A percentile compares a stretch with the other conserved stretches of the same genome.
Evolutionary conservation across 1,140 invertebrate genomes (phyloP).

Genomic region (Tribolium madens): DNA sequence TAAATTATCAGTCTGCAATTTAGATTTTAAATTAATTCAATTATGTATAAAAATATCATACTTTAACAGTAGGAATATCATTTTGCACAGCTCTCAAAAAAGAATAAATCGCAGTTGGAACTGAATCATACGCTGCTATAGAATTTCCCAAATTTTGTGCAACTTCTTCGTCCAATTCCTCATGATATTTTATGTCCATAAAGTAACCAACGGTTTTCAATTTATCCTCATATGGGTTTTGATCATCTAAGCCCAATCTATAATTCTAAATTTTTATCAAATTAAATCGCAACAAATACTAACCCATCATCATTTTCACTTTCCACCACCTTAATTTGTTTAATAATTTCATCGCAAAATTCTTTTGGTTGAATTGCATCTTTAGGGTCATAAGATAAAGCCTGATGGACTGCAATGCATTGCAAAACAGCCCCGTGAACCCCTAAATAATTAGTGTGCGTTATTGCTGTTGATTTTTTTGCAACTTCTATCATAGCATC

Average conservation of each 20-base stretch:
- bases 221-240: slow-evolving; percentile 68
- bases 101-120: slow-evolving; percentile 82
- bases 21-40: slow-evolving; percentile 3
- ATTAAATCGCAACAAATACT: slow-evolving; percentile 15
- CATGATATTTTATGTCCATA: slow-evolving; percentile 62
- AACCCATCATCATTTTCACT: slow-evolving; percentile 59
- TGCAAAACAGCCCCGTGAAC: slow-evolving; percentile 78
- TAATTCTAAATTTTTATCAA: background rate
- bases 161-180: slow-evolving; percentile 68
- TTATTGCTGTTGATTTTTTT: slow-evolving; percentile 71
- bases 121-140: slow-evolving; percentile 76
- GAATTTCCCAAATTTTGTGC: slow-evolving; percentile 72
- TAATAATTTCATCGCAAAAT: slow-evolving; percentile 71
- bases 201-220: slow-evolving; percentile 68
- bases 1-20: slow-evolving; percentile 58
- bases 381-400: slow-evolving; percentile 66
- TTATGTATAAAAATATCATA: slow-evolving; percentile 57
- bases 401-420: slow-evolving; percentile 71
- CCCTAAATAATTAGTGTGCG: slow-evolving; percentile 76
- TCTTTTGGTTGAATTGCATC: slow-evolving; percentile 66
- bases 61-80: slow-evolving; percentile 70
- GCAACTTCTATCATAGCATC: slow-evolving; percentile 69
- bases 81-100: slow-evolving; percentile 74
- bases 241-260: slow-evolving; percentile 44
- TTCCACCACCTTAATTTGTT: slow-evolving; percentile 74